Evolutionary conservation across 2,888 invertebrate species (phyloP).

Genomic region (Caenorhabditis sinica): DNA sequence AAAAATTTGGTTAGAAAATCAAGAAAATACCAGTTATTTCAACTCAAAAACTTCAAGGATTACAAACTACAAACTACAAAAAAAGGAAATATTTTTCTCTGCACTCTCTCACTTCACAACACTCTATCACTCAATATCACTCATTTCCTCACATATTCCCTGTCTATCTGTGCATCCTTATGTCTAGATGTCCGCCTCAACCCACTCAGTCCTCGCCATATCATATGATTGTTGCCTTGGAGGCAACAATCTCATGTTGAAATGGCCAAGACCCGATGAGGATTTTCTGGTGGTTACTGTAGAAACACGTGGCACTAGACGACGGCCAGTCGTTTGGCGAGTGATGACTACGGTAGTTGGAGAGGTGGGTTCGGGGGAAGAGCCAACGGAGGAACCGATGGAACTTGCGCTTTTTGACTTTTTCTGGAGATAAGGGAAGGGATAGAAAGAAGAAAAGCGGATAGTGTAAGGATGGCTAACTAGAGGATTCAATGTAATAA

Average conservation of each 20-base stretch:
- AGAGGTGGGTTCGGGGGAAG: neutral
- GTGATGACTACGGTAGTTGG: slow-evolving; percentile 24
- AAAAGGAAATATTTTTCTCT: neutral
- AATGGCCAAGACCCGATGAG: slow-evolving; percentile 10
- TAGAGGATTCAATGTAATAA: no score
- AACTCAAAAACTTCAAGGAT: neutral
- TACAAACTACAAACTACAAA: no score
- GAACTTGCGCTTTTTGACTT: slow-evolving; percentile 74
- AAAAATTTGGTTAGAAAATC: neutral
- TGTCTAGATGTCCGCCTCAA: slow-evolving; percentile 40
- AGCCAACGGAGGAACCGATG: slow-evolving; percentile 30
- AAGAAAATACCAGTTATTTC: neutral
- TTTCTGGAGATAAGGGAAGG: slow-evolving; percentile 27
- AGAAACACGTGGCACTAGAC: slow-evolving; percentile 32
- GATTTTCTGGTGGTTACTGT: slow-evolving; percentile 17
- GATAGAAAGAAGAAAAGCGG: neutral
- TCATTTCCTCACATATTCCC: neutral
- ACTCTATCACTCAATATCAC: neutral
- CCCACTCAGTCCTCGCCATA: slow-evolving; percentile 29
- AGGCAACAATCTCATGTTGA: slow-evolving; percentile 11
- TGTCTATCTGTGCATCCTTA: neutral
- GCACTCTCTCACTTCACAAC: slow-evolving; percentile 11
- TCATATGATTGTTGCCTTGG: slow-evolving; percentile 36
- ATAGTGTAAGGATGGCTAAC: no score
- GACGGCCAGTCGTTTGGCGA: slow-evolving; percentile 6